Evolutionary conservation across 2,888 invertebrate species (phyloP).

Genomic region (Drosophila anomalata): DNA sequence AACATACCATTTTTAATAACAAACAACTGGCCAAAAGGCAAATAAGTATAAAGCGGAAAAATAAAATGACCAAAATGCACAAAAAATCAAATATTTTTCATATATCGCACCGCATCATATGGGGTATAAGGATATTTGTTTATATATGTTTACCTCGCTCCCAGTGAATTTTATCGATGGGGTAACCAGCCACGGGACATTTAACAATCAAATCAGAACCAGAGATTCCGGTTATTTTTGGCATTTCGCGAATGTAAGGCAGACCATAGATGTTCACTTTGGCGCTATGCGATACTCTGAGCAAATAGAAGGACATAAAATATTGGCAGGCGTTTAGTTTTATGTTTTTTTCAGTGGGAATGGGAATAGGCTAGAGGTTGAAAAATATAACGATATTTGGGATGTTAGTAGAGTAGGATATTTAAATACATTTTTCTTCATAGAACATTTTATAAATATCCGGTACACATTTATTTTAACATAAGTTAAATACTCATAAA

Average conservation of each 20-base stretch:
- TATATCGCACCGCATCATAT: constrained; percentile 12
- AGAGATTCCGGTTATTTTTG: constrained; percentile 93
- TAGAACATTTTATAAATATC: too few relatives aligned
- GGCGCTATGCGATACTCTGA: constrained; percentile 90
- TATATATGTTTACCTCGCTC: constrained; percentile 89
- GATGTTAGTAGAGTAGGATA: neutral
- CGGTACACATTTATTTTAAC: too few relatives aligned
- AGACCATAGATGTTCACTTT: constrained; percentile 94
- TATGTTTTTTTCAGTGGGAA: neutral
- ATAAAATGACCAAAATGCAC: constrained; percentile 22
- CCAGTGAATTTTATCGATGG: constrained; percentile 94
- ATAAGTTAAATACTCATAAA: too few relatives aligned
- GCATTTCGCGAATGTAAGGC: constrained; percentile 94
- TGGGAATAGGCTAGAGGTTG: neutral
- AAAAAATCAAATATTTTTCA: constrained; percentile 33
- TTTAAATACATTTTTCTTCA: too few relatives aligned
- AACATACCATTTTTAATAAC: constrained; percentile 68
- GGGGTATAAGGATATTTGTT: constrained; percentile 5
- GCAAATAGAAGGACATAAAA: constrained; percentile 49
- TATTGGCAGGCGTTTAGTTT: constrained; percentile 13
- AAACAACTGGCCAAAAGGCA: constrained; percentile 51
- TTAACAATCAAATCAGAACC: constrained; percentile 93
- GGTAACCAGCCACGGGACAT: constrained; percentile 95
- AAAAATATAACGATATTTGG: neutral
- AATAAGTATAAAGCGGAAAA: constrained; percentile 25